A percentile compares a stretch with the other conserved stretches of the same genome.
Evolutionary conservation across 2,797 vertebrate species (phyloP).

Genomic region (Dendrocincla tyrannina): DNA sequence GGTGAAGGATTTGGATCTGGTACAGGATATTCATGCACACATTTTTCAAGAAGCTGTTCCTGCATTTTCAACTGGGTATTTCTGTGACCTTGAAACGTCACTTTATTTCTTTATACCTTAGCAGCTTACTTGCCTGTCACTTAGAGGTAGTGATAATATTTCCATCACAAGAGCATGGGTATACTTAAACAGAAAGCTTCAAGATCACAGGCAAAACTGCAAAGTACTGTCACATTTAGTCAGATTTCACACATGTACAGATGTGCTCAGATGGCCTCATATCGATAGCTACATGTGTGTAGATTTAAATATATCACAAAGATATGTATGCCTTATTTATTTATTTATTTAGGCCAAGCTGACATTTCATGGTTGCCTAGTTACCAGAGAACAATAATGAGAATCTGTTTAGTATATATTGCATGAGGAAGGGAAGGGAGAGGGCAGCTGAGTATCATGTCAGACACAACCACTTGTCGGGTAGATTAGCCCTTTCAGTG

Average conservation of each 20-base stretch:
- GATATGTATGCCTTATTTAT: slow-evolving; percentile 42
- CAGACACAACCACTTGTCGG: neutral
- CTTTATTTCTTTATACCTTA: slow-evolving; percentile 28
- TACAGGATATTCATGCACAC: neutral
- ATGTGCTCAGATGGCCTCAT: neutral
- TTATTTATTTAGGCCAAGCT: slow-evolving; percentile 49
- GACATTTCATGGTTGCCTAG: slow-evolving; percentile 66
- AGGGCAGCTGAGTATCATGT: neutral
- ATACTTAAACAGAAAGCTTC: slow-evolving; percentile 17
- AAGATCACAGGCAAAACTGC: neutral
- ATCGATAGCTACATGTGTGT: neutral
- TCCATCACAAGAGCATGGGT: neutral
- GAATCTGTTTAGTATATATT: slow-evolving; percentile 57
- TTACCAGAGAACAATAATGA: slow-evolving; percentile 68
- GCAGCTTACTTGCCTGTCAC: slow-evolving; percentile 20
- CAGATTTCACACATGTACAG: neutral
- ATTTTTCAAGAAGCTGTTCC: slow-evolving; percentile 9
- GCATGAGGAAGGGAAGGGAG: slow-evolving; percentile 3
- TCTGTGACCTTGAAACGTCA: slow-evolving; percentile 44
- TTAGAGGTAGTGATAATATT: slow-evolving; percentile 2
- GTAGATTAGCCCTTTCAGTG: neutral
- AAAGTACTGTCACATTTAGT: neutral
- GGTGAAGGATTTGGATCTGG: neutral
- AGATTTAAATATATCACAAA: slow-evolving; percentile 35
- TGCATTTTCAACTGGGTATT: slow-evolving; percentile 25